Evolutionary conservation across 2,113 vertebrate genomes (phyloP), one percentile per base, ranked within the genome.

Genomic region (Clupea harengus): DNA sequence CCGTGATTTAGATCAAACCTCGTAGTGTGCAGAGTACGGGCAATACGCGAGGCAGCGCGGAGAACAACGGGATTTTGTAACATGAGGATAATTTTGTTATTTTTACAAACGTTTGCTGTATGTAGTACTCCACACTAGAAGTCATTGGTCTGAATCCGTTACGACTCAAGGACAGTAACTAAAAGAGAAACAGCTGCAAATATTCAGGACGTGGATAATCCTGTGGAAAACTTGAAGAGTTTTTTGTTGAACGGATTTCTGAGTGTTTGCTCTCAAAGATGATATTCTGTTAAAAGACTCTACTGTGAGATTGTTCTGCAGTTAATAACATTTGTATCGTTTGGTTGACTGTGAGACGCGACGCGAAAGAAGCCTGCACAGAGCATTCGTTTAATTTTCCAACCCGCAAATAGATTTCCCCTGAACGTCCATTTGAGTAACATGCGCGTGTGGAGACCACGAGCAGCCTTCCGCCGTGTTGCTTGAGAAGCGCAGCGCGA

Each of bases 1-100:
- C 93, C 82, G 64, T 72, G 64, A 72, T 72, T 72, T 72, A 72
- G 64, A 72, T 72, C 64, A 72, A 72, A 72, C 64, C 64, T n/a
- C 9, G 64, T 72, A 72, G 64, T 72, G 64, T 72, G 64, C 64
- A 32, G 6, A 32, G n/a, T 72, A 8, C 64, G 64, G 10, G 25
- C 15, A 25, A 4, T 10, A 72, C 64, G 64, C 32, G 64, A 25
- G 28, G 64, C 64, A 13, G 25, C 64, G 20, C 20, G 54, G 18
- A 20, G 54, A 22, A 60, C 54, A 72, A 32, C 64, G 8, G 64
- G 64, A 72, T 72, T 72, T 72, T 72, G 11, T 28, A 72, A 32
- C 25, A 32, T 13, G 64, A 72, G 64, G 64, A 72, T 72, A 72
- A 72, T 72, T 72, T 25, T 72, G 64, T 72, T 72, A 72, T 72